Percentiles rank a stretch among this genome's conserved stretches.
These are phyloP conservation scores for Hydroisotoma schaefferi DNA, from an alignment of 2,888 invertebrate species.

Conservation along the genomic window DNA sequence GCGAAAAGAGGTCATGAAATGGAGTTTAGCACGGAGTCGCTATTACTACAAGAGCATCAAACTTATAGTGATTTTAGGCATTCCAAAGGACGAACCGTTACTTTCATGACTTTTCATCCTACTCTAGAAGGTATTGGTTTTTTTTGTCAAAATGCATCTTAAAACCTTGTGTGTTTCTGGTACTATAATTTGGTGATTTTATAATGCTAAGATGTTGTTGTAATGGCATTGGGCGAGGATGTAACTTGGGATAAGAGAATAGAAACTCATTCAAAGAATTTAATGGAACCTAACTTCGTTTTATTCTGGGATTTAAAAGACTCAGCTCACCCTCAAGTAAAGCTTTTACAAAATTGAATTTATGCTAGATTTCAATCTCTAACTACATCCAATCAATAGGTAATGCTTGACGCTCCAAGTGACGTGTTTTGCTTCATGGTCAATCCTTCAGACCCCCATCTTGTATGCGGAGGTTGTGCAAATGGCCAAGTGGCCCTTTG, in stretches of 20 bases:
- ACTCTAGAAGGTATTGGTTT: slow-evolving; percentile 37
- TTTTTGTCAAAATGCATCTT: no score
- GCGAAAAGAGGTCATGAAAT: slow-evolving; percentile 43
- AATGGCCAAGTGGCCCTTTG: slow-evolving; percentile 47
- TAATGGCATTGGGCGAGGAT: slow-evolving; percentile 42
- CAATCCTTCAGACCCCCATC: slow-evolving; percentile 43
- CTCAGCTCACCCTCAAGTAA: slow-evolving; percentile 42
- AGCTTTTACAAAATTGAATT: no score
- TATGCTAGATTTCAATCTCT: background rate
- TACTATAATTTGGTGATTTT: slow-evolving; percentile 1
- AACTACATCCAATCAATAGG: slow-evolving; percentile 8
- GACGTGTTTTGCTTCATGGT: slow-evolving; percentile 44
- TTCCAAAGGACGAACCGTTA: slow-evolving; percentile 41
- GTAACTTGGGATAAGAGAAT: slow-evolving; percentile 44
- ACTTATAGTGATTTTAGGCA: slow-evolving; percentile 43
- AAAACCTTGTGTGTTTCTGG: background rate
- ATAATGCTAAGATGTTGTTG: slow-evolving; percentile 37
- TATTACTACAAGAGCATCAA: slow-evolving; percentile 43
- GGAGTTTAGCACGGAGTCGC: slow-evolving; percentile 44
- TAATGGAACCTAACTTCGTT: slow-evolving; percentile 47
- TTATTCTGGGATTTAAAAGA: slow-evolving; percentile 46
- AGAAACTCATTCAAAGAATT: slow-evolving; percentile 40
- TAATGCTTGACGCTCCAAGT: slow-evolving; percentile 45
- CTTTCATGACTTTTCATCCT: slow-evolving; percentile 44
- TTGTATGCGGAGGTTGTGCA: slow-evolving; percentile 46